phyloP scores from a whole-genome alignment of 2,888 invertebrate genomes.

The Leuctra nigra region DNA sequence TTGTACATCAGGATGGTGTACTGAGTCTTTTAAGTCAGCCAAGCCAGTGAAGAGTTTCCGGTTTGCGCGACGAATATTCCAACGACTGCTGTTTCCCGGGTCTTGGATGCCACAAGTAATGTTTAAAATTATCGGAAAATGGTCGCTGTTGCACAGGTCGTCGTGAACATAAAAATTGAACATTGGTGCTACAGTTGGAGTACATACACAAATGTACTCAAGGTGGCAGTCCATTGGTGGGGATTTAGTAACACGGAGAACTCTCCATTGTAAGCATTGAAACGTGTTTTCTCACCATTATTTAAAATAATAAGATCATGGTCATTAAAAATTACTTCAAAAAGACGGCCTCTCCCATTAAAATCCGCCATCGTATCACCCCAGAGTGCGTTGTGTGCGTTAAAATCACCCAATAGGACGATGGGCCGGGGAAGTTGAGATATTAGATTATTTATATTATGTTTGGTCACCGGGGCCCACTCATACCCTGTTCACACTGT shows the following conservation, averaged over 20 bases:
- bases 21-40: background rate
- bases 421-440: background rate
- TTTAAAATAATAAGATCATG: background rate
- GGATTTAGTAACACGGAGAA: background rate
- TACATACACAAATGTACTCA: background rate
- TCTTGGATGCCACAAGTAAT: background rate
- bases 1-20: background rate
- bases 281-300: background rate
- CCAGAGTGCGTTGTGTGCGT: constrained; percentile 8
- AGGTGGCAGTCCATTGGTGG: too few relatives aligned
- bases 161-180: background rate
- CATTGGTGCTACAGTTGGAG: background rate
- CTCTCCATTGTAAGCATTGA: background rate
- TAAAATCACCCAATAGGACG: background rate
- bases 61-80: background rate
- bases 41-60: background rate
- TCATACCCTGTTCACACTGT: too few relatives aligned
- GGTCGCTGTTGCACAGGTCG: background rate
- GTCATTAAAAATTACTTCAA: background rate
- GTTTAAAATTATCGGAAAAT: background rate
- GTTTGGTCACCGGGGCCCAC: background rate
- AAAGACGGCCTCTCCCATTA: background rate
- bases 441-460: background rate
- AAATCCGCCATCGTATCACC: background rate
- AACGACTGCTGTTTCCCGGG: background rate